phyloP scores from a whole-genome alignment of 2,888 invertebrate genomes.

The Aporophyla lueneburgensis region DNA sequence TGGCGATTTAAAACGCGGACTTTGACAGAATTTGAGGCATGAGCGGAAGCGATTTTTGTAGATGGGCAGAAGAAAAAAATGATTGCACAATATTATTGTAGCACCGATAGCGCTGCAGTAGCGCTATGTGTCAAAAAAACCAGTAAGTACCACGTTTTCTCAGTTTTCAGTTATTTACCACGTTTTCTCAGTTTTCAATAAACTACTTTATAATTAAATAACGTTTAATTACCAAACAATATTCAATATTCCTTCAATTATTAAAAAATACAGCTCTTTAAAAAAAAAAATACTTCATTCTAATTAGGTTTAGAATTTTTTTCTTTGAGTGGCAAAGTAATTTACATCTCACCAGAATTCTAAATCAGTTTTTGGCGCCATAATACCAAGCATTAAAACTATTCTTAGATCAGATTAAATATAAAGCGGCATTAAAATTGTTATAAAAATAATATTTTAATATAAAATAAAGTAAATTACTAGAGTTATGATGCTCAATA shows the following conservation, averaged over 20 bases:
- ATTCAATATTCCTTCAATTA: too few species aligned
- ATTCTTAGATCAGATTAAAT: conserved; percentile 32
- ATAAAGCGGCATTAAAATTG: conserved; percentile 35
- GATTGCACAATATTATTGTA: background rate
- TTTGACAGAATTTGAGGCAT: conserved; percentile 30
- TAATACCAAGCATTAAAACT: conserved; percentile 25
- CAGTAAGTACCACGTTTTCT: too few species aligned
- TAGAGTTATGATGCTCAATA: conserved; percentile 46
- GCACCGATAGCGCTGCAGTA: too few species aligned
- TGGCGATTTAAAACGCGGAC: conserved; percentile 83
- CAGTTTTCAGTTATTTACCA: too few species aligned
- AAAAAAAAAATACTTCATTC: background rate
- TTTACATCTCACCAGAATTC: conserved; percentile 34
- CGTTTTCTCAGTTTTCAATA: too few species aligned
- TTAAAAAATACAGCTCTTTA: background rate
- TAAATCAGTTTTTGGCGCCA: conserved; percentile 39
- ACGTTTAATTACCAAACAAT: too few species aligned
- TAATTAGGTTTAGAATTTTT: background rate
- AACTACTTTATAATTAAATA: too few species aligned
- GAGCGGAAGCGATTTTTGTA: conserved; percentile 45
- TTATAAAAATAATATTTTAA: conserved; percentile 37
- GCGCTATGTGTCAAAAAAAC: too few species aligned
- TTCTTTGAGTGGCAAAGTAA: background rate
- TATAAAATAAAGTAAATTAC: conserved; percentile 37
- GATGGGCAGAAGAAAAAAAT: background rate